Conservation (phyloP, 2,888 invertebrate genomes). For the Margaritifera margaritifera region DNA sequence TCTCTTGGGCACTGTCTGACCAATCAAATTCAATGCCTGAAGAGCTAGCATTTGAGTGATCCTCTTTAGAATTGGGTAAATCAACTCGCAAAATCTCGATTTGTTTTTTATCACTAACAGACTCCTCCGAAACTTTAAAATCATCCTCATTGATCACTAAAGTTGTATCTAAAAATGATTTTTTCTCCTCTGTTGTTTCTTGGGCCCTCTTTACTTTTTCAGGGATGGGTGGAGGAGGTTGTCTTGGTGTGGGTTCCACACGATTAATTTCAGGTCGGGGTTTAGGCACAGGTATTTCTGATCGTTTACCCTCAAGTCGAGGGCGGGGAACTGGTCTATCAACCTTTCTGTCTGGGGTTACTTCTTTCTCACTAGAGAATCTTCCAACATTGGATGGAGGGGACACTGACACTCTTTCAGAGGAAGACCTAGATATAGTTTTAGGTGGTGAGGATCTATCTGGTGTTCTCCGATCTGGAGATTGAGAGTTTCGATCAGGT, state of each 20-base stretch:
- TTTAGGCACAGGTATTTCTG: slow-evolving; percentile 51
- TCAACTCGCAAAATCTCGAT: slow-evolving; percentile 36
- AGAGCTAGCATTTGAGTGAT: slow-evolving; percentile 28
- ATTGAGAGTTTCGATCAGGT: background rate
- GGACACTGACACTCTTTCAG: slow-evolving; percentile 31
- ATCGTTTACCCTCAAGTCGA: slow-evolving; percentile 44
- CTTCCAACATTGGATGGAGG: slow-evolving; percentile 27
- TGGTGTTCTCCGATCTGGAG: slow-evolving; percentile 19
- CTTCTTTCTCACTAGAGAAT: slow-evolving; percentile 20
- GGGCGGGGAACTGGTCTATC: slow-evolving; percentile 55
- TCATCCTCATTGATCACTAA: slow-evolving; percentile 35
- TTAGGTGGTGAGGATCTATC: slow-evolving; percentile 39
- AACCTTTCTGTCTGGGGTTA: slow-evolving; percentile 20
- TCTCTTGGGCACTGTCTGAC: slow-evolving; percentile 32
- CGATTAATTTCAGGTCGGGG: slow-evolving; percentile 57
- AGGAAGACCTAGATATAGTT: slow-evolving; percentile 43
- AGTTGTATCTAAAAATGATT: slow-evolving; percentile 27
- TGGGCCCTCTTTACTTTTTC: slow-evolving; percentile 25
- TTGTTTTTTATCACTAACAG: slow-evolving; percentile 32
- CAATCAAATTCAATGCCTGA: slow-evolving; percentile 30
- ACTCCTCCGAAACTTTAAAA: slow-evolving; percentile 30
- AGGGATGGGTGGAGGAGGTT: slow-evolving; percentile 46
- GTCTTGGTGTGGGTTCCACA: slow-evolving; percentile 60
- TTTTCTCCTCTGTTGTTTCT: slow-evolving; percentile 29
- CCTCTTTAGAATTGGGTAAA: slow-evolving; percentile 32